Base-by-base conservation (phyloP, 1,140 invertebrate genomes). In the Phortica variegata region DNA sequence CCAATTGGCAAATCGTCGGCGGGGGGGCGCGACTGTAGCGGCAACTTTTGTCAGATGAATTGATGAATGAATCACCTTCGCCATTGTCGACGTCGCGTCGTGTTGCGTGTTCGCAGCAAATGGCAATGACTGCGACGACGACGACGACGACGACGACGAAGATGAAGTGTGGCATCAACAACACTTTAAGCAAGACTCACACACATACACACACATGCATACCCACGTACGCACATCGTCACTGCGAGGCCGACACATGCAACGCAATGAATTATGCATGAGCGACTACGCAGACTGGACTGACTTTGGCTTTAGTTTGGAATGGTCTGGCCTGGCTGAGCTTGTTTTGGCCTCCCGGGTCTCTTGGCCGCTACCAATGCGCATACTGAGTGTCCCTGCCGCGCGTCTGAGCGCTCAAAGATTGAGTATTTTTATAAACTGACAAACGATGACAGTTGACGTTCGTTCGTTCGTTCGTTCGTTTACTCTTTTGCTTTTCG, bases 381-480 rank as follows among this genome's bases (percentile, higher is more conserved):
- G 6, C 26, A 7, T 29, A 29, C 12, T 6, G 26, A 26, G 45
- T 62, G 16, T 20, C 20, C 23, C 18, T 34, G 46, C 8, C 7
- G 19, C 18, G 15, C 26, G 39, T 21, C 23, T 37, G 41, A 16
- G 12, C 32, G 50, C 41, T 16, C 17, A 49, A 31, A 40, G 15
- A 31, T 33, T 23, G 21, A 46, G 44, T 56, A 43, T 52, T 44
- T 53, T 63, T 53, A 68, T 72, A 72, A 72, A 65, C 68, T 72
- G 68, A 72, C 68, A 72, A 72, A 72, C 68, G 68, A 72, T 72
- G 68, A 72, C 68, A 72, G 68, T 72, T 65, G 63, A 73, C 66
- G 60, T 51, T 57, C 39, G 62, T 34, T 60, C 10, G 23, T 60
- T 57, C 65, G 65, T 69, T 65, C 65, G 63, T 68, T 60, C 57